Evolutionary conservation across 2,113 vertebrate species (phyloP).

Genomic region (Probosciger aterrimus): DNA sequence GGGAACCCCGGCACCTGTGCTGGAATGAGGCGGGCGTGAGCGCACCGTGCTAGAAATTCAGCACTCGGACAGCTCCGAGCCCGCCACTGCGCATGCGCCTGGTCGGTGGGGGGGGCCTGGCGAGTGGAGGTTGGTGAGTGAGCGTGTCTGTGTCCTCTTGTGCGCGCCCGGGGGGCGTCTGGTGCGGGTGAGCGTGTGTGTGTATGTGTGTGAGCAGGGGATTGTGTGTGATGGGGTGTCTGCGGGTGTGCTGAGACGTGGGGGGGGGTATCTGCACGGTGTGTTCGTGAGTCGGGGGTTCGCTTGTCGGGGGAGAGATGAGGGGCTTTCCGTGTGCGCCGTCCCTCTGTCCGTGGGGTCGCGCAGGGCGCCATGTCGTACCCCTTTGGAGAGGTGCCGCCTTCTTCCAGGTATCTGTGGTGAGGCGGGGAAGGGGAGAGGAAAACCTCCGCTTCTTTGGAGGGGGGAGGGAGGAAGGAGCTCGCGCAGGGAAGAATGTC

Average conservation of each 20-base stretch:
- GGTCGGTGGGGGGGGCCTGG: background rate
- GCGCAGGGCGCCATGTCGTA: too few species aligned
- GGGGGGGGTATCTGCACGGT: background rate
- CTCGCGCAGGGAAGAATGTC: background rate
- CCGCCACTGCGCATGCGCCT: slow-evolving; percentile 80
- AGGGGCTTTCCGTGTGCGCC: background rate
- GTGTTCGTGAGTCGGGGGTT: background rate
- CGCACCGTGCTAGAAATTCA: slow-evolving; percentile 71
- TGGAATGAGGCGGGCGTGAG: slow-evolving; percentile 73
- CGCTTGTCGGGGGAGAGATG: background rate
- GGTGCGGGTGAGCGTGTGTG: background rate
- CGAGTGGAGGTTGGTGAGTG: too few species aligned
- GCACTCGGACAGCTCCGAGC: slow-evolving; percentile 85
- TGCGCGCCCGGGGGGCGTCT: too few species aligned
- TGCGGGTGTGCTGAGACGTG: background rate
- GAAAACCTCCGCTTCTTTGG: fast-evolving
- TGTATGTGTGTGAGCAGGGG: background rate
- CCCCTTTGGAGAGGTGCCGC: background rate
- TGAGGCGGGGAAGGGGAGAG: background rate
- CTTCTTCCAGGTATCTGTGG: background rate
- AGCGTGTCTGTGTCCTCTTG: background rate
- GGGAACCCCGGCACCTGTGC: slow-evolving; percentile 60
- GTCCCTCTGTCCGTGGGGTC: background rate
- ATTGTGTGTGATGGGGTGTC: background rate
- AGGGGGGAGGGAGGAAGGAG: background rate